Evolutionary conservation across 2,797 vertebrate genomes (phyloP), one percentile per base, ranked within the genome.

Genomic region (Brachyalestes nurse): DNA sequence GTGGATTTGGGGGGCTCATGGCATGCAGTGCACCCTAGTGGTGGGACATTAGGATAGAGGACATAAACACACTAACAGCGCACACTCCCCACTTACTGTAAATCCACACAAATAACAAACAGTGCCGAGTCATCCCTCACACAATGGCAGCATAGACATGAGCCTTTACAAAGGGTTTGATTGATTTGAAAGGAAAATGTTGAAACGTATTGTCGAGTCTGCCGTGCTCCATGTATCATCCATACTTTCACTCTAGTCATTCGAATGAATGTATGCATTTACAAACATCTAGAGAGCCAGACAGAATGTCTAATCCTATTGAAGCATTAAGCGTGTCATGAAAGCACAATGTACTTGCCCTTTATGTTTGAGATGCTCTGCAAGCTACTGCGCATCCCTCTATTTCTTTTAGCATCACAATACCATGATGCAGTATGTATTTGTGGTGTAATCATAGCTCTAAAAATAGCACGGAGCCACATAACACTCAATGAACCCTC

Each of bases 11-110:
- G 72, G 58, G 83, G 69, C 84, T 85, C 12, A 51, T 80, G 85
- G 87, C 82, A 87, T 84, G 92, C 93, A 94, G 90, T 94, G 93
- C 93, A 40, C 90, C 93, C 94, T 94, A 94, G 92, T 93, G 93
- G 93, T 83, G 58, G 81, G 83, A 91, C 84, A 92, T 79, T 75
- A 80, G 82, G 84, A 89, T 77, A 82, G 85, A 85, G 40, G 82
- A 89, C 80, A 84, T 84, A 82, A 17, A 73, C 53, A 72, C 23
- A 34, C 45, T 77, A 76, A 87, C 34, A 73, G 45, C 25, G 55
- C n/a, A 75, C 67, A 85, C 53, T 34, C 40, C n/a, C 38, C 19
- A 17, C 53, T 42, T 57, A 45, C 55, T 57, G 34, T 45, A 17
- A n/a, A 66, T 40, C 28, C 7, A 5, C n/a, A 67, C 34, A 58